Evolutionary conservation across 92 coral and sea anemone genomes (phyloP), one percentile per base, ranked within the genome.

Genomic region (Bergia puertoricense): DNA sequence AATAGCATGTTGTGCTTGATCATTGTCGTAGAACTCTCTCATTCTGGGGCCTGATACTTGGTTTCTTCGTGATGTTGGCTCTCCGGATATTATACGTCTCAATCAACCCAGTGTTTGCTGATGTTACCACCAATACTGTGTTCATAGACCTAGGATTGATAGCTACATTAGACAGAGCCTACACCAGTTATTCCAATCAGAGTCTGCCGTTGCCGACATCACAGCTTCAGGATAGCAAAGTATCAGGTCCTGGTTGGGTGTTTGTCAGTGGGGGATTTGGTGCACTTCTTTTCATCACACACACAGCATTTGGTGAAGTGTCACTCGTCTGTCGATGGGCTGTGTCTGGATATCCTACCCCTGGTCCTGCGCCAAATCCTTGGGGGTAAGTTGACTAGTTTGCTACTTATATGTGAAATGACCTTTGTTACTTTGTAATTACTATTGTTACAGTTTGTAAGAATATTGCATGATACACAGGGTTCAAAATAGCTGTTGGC

Each of bases 241-340:
- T 95, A 46, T 77, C 88, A 23, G 98, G 98, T 42, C 93, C 92
- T 51, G 94, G 95, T 15, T 96, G 98, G 99, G 50, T 95, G 54
- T 85, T 94, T 8, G 98, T 96, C 16, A 88, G 94, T 62, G 30
- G 92, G 41, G 99, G 98, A 9, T 96, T 96, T 90, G 96, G 98
- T 15, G 95, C 97, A 18, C 88, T 95, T 89, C 89, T 96, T 83
- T 96, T 94, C 88, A 91, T 95, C 36, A 93, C 99, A 6, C 95
- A 96, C 77, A 81, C 93, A 71, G 97, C 93, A 10, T 96, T 96
- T 92, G 98, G 98, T 73, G 99, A 96, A 86, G 95, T 92, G 79
- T 96, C 99, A 41, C 91, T 96, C 20, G 93, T 95, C 43, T 92
- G 96, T 74, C 96, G 99, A 40, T 96, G 99, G 99, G 98, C 94